These are phyloP conservation scores for Pempheris klunzingeri DNA, from an alignment of 2,797 vertebrate species.

Conservation along the genomic window DNA sequence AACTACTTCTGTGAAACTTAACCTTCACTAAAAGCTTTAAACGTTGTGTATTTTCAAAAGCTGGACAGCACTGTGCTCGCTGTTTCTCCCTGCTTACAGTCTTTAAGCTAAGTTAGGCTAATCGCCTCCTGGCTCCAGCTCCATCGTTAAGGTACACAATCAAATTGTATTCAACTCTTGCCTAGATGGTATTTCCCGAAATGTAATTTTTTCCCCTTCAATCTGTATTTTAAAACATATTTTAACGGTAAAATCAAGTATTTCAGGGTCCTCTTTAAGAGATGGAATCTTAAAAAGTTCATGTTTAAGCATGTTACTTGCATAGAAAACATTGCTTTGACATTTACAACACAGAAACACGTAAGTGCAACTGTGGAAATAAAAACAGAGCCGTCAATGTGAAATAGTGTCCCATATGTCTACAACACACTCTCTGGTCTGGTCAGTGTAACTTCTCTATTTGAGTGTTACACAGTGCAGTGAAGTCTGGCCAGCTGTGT, in stretches of 20 bases:
- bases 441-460: constrained; percentile 39
- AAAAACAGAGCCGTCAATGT: constrained; percentile 23
- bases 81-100: background rate
- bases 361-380: constrained; percentile 18
- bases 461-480: constrained; percentile 11
- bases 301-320: background rate
- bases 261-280: background rate
- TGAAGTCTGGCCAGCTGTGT: constrained; percentile 27
- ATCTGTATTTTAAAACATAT: too few species aligned
- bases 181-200: background rate
- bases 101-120: background rate
- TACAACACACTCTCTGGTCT: constrained; percentile 20
- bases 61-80: background rate
- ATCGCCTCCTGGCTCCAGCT: background rate
- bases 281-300: background rate
- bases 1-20: background rate
- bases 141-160: background rate
- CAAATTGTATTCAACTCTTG: too few species aligned
- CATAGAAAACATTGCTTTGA: constrained; percentile 20
- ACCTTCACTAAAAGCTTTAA: too few species aligned
- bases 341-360: constrained; percentile 25
- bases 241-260: background rate
- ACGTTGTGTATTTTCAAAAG: background rate
- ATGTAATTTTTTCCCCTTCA: background rate
- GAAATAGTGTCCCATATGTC: constrained; percentile 13